Base-by-base conservation (phyloP, 1,140 invertebrate species). In the Sycophila sp. region DNA sequence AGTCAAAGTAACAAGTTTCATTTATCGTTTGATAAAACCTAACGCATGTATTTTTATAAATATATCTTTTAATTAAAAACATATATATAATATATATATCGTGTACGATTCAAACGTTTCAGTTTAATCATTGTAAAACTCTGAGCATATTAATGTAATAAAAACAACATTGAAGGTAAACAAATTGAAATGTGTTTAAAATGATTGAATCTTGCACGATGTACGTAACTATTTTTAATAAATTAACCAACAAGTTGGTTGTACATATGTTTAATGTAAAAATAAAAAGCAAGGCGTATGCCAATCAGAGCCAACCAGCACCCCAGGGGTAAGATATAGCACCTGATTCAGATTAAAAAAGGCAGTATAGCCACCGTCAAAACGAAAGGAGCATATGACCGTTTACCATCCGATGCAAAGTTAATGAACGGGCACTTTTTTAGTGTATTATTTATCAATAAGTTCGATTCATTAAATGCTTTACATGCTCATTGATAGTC, bases 221-320 rank as follows among this genome's bases (percentile, higher is more conserved):
- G 55, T 24, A n/a, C n/a, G 64, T 63, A 73, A 59, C 66, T 26
- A 69, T 72, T 62, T 72, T 63, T 64, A 72, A 40, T 51, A 73
- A 69, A 76, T 60, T 73, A 59, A 75, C 69, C 59, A 60, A 60
- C 40, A 71, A 74, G 76, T 75, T 73, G 73, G 73, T 79, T 75
- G 72, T 66, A 72, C 63, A 75, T 76, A 34, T 63, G 45, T 72
- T 67, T 71, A 47, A 63, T 32, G 17, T 59, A 51, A 53, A 17
- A 56, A 64, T 36, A 45, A 36, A 60, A 82, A 83, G 80, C 81
- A 75, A 83, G 80, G 76, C 77, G 71, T 81, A 76, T 80, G 76
- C 78, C 73, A 81, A 81, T 82, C 73, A 78, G 73, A 80, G 73
- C 63, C 75, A 83, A 82, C 80, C 82, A 82, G 79, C 78, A 83